Evolutionary conservation across 2,797 vertebrate species (phyloP), one percentile per base, ranked within the genome.

Genomic region (Zonotrichia albicollis): DNA sequence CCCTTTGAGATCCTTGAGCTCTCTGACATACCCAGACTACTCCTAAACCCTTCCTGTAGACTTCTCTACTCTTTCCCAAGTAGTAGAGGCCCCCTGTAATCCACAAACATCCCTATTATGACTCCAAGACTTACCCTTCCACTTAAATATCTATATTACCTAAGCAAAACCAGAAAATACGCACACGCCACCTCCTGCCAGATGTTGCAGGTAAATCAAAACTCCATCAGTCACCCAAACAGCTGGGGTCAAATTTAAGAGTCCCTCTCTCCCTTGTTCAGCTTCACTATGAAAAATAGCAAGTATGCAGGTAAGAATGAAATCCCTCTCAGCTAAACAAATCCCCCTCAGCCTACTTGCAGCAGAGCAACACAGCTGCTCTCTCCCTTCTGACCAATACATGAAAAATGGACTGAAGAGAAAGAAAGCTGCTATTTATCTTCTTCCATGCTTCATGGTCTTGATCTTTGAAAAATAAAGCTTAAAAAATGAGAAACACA

Each of bases 161-260:
- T 71, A 67, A 84, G 46, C 62, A 88, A 90, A 85, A 36, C 6
- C 23, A 65, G 53, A 36, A 57, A 77, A 45, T 6, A 20, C 0
- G n/a, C 6, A 27, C 25, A 53, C 9, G 32, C 20, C 38, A 29
- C 0, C 2, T 29, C 30, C 1, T 2, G 8, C 9, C 42, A 77
- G 9, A 61, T 40, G 16, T 46, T 70, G 55, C 12, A 62, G 60
- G 10, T 7, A 76, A 82, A 45, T 77, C 40, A 74, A 30, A 89
- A 81, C 26, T 68, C 43, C 16, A 70, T 46, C 64, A 64, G 30
- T 78, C 66, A 43, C 19, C 9, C 73, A 65, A 74, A 46, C 1
- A 81, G 5, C 40, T 78, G 30, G 23, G 72, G 45, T 85, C 50
- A 68, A 74, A 38, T 34, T 54, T 16, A 45, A 25, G 8, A 71